A percentile compares a stretch with the other conserved stretches of the same genome.
phyloP scores from a whole-genome alignment of 2,888 invertebrate genomes.

The Apoda limacodes region DNA sequence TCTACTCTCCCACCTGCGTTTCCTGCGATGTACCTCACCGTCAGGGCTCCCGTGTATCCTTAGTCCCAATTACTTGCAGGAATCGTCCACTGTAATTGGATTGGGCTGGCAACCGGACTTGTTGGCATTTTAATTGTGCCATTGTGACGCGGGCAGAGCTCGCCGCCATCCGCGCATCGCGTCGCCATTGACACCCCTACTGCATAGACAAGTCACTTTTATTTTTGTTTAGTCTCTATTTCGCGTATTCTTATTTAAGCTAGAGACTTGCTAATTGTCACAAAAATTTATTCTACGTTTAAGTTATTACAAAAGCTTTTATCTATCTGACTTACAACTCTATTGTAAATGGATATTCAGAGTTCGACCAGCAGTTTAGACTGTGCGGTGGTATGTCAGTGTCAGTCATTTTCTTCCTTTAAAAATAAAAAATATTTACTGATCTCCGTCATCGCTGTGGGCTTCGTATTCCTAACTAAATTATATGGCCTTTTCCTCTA shows the following conservation, averaged over 20 bases:
- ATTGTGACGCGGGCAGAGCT: constrained; percentile 61
- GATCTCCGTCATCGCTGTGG: too few species aligned
- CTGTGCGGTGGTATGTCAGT: too few species aligned
- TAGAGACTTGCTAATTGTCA: background rate
- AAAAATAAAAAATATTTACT: too few species aligned
- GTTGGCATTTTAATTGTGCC: constrained; percentile 71
- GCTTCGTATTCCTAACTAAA: too few species aligned
- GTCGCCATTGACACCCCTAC: constrained; percentile 39
- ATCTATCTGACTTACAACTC: too few species aligned
- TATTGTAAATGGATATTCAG: too few species aligned
- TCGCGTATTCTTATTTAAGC: too few species aligned
- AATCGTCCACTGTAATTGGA: constrained; percentile 69
- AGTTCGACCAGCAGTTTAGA: too few species aligned
- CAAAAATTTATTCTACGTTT: background rate
- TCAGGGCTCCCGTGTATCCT: constrained; percentile 40
- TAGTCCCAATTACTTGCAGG: constrained; percentile 66
- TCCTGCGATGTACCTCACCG: constrained; percentile 45
- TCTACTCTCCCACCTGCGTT: constrained; percentile 32
- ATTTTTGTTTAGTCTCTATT: too few species aligned
- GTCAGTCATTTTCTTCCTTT: too few species aligned
- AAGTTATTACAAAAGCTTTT: too few species aligned
- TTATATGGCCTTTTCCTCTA: too few species aligned
- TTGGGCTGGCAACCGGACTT: constrained; percentile 65
- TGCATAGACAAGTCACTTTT: constrained; percentile 45
- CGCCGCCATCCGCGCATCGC: constrained; percentile 15